These are phyloP conservation scores for Cylloceria caligata DNA, from an alignment of 2,888 invertebrate species.

Conservation along the genomic window DNA sequence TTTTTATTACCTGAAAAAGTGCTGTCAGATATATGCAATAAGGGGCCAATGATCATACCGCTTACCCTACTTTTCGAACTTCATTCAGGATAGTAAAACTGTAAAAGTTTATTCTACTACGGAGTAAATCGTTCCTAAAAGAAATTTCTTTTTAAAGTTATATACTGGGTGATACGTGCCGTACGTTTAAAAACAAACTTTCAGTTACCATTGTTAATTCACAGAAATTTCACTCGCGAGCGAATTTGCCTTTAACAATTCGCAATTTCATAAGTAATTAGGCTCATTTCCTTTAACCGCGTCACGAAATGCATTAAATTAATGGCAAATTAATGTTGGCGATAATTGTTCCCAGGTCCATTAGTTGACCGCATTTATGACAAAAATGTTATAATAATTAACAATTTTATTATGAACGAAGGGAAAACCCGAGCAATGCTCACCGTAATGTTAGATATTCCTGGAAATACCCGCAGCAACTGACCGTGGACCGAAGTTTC, in stretches of 20 bases:
- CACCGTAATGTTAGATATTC: neutral
- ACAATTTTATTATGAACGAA: neutral
- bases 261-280: neutral
- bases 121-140: neutral
- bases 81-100: neutral
- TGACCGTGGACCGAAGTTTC: neutral
- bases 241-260: neutral
- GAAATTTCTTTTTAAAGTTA: neutral
- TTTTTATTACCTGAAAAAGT: too few relatives aligned
- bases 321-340: neutral
- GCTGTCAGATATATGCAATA: too few relatives aligned
- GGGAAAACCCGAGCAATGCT: neutral
- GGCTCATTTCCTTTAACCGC: neutral
- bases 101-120: too few relatives aligned
- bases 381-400: neutral
- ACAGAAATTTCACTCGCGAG: neutral
- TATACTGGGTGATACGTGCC: neutral
- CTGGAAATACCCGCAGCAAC: neutral
- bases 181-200: neutral
- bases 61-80: neutral
- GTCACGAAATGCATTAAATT: neutral
- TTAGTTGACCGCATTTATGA: conserved; percentile 8
- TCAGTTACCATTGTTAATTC: neutral
- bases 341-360: conserved; percentile 1
- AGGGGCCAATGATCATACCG: neutral